phyloP scores from a whole-genome alignment of 2,797 vertebrate genomes.

The Enteromius paludinosus region DNA sequence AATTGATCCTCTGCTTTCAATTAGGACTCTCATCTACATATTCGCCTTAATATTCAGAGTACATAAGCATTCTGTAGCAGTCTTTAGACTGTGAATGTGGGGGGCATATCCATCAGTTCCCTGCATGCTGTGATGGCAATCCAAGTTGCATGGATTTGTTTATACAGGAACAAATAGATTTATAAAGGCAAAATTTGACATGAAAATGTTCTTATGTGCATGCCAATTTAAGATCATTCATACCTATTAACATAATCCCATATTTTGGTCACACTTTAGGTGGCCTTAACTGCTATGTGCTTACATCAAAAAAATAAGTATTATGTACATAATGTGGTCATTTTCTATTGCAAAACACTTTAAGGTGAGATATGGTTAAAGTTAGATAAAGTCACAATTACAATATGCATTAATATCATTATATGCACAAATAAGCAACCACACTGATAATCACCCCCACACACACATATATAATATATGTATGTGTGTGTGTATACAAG shows the following conservation, averaged over 20 bases:
- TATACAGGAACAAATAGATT: not conserved
- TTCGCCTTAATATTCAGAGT: conserved; percentile 59
- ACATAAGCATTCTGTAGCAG: conserved; percentile 54
- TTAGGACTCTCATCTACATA: conserved; percentile 60
- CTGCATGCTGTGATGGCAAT: not conserved
- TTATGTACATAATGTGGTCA: too few species aligned
- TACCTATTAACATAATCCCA: not conserved
- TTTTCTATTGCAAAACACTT: too few species aligned
- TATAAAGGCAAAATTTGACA: not conserved
- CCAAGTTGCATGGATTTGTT: not conserved
- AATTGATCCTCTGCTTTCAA: conserved; percentile 57
- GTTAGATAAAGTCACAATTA: too few species aligned
- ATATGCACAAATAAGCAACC: too few species aligned
- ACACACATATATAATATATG: too few species aligned
- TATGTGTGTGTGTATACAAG: too few species aligned
- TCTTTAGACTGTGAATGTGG: conserved; percentile 50
- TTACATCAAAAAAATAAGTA: too few species aligned
- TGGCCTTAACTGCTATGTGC: too few species aligned
- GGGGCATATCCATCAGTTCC: conserved; percentile 56
- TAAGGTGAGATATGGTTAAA: too few species aligned
- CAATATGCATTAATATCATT: too few species aligned
- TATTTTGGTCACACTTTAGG: not conserved
- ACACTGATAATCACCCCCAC: too few species aligned
- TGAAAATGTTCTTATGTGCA: not conserved
- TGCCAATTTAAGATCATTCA: not conserved